Conservation (phyloP, 2,113 vertebrate genomes). For the Atractosteus spatula region DNA sequence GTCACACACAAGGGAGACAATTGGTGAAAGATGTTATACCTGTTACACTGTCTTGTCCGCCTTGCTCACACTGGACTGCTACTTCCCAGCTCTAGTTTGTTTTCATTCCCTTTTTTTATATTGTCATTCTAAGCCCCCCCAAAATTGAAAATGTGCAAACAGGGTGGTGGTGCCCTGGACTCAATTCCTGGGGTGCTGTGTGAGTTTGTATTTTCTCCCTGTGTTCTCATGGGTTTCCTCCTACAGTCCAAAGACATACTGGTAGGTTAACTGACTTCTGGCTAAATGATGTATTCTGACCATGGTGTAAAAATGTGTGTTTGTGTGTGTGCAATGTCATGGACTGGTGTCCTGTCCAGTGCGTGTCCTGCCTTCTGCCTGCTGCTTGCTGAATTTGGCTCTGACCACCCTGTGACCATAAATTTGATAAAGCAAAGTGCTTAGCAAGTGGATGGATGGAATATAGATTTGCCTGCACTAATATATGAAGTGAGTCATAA, state of each 20-base stretch:
- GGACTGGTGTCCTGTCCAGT: too few species aligned
- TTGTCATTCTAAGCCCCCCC: neutral
- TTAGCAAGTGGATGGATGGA: too few species aligned
- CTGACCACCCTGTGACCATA: neutral
- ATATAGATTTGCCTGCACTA: too few species aligned
- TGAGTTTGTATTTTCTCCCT: too few species aligned
- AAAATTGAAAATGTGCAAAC: neutral
- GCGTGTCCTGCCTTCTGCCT: slow-evolving; percentile 26
- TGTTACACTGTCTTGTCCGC: neutral
- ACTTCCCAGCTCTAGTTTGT: neutral
- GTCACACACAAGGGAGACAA: neutral
- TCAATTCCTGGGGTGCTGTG: too few species aligned
- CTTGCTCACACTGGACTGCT: neutral
- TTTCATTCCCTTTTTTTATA: neutral
- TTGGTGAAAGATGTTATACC: neutral
- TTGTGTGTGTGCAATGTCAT: neutral
- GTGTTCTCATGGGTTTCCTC: too few species aligned
- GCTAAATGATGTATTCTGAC: neutral
- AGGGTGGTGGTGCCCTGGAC: neutral
- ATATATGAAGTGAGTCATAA: slow-evolving; percentile 33
- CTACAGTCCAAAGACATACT: too few species aligned
- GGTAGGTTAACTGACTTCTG: too few species aligned
- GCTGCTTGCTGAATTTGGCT: slow-evolving; percentile 43
- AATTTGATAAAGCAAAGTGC: too few species aligned
- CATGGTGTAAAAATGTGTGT: neutral